Base-by-base conservation (phyloP, 2,888 invertebrate genomes). In the Marronus borbonicus region DNA sequence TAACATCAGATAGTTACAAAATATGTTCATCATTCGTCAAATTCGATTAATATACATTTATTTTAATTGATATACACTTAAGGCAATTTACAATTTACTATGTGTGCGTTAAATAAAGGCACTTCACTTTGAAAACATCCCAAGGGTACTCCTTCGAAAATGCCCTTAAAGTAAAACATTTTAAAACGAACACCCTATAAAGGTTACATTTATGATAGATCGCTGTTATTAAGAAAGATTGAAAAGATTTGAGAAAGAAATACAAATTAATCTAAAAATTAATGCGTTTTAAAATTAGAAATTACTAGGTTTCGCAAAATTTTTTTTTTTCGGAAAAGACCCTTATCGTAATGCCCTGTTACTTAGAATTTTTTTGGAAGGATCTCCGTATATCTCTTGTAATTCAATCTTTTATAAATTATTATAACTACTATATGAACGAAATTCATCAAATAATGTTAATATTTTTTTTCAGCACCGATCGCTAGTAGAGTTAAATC, bases 51-150 rank as follows among this genome's bases (percentile, higher is more conserved):
- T 60, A 28, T 60, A 60, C 28, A 12, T 28, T 55, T 8, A 2
- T 8, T 60, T 60, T 60, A 12, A 28, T 60, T 60, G 20, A 60
- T 60, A 55, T 3, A 55, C 17, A 55, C 50, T 50, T 68, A 68
- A 68, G 68, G 68, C 68, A 36, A 55, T 60, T 14, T 44, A 49
- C 28, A 55, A 12, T 49, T 49, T 68, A 8, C n/a, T 7, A 68
- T 50, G 17, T 68, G 68, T 68, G 68, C 68, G 68, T 68, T 49
- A 68, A 68, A 68, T 20, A 68, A 60, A 68, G 68, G 68, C 68
- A 68, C 68, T 68, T 68, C 24, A 49, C 24, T 60, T 60, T 60
- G 20, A 60, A 68, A 68, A 68, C 68, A 68, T 68, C 68, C 68
- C 68, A 49, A 68, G 50, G 10, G 7, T 60, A 20, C 20, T 60